phyloP scores from a whole-genome alignment of 2,797 vertebrate species.

The Poecile montanus region DNA sequence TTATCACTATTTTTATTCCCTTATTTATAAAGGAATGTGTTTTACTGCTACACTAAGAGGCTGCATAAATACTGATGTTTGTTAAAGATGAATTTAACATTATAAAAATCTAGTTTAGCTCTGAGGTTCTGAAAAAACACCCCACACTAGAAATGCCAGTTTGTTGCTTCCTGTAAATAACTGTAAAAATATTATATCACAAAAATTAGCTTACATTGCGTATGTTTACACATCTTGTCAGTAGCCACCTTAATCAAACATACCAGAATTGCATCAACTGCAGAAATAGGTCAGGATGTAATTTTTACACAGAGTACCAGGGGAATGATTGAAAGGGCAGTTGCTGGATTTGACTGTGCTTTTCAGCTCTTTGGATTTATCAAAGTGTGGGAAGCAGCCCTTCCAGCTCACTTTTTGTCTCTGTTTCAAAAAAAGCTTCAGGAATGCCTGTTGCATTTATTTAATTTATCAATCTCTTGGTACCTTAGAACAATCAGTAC shows the following conservation, averaged over 20 bases:
- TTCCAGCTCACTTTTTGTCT: background rate
- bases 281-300: conserved; percentile 15
- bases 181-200: background rate
- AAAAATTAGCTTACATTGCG: background rate
- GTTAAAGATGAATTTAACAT: background rate
- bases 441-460: background rate
- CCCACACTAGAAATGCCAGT: background rate
- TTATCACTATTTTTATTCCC: background rate
- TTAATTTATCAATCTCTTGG: background rate
- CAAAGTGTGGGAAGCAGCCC: background rate
- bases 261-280: background rate
- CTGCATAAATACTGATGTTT: conserved; percentile 16
- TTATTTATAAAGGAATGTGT: background rate
- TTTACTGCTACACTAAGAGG: background rate
- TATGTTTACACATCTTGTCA: background rate
- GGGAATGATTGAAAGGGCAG: background rate
- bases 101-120: background rate
- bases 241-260: background rate
- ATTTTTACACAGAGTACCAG: background rate
- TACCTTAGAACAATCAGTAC: background rate
- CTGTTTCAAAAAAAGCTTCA: background rate
- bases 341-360: background rate
- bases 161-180: background rate
- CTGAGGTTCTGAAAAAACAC: background rate
- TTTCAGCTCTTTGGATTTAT: background rate